Evolutionary conservation across 2,888 invertebrate genomes (phyloP).

Genomic region (Crocallis elinguaria): DNA sequence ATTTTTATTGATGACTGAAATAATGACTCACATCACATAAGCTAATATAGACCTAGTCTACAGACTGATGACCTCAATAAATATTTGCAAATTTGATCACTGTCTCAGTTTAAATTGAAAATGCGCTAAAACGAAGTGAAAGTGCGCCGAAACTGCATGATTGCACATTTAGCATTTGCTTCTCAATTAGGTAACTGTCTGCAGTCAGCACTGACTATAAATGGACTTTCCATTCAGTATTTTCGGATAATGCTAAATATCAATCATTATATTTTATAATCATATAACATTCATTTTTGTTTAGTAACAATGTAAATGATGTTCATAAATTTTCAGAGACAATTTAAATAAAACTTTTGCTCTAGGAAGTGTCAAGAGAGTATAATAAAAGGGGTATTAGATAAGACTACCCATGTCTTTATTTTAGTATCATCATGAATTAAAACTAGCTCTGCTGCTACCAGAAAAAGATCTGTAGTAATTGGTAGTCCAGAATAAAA

Average conservation of each 20-base stretch:
- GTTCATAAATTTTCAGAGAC: too few relatives aligned
- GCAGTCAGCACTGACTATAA: not conserved
- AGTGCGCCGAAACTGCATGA: conserved; percentile 18
- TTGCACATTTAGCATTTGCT: conserved; percentile 11
- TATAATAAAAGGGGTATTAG: too few relatives aligned
- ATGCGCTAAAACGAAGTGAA: conserved; percentile 10
- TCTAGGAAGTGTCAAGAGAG: too few relatives aligned
- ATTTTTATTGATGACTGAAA: conserved; percentile 1
- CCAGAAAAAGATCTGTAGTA: too few relatives aligned
- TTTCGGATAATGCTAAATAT: not conserved
- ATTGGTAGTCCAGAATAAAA: too few relatives aligned
- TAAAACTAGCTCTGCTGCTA: too few relatives aligned
- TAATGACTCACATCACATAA: conserved; percentile 4
- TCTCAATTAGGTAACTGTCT: conserved; percentile 15
- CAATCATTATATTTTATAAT: not conserved
- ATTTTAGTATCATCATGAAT: too few relatives aligned
- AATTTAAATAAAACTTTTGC: too few relatives aligned
- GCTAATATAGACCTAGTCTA: not conserved
- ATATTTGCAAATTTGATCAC: not conserved
- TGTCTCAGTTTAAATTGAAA: not conserved
- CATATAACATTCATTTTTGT: too few relatives aligned
- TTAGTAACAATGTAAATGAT: too few relatives aligned
- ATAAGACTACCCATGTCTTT: too few relatives aligned
- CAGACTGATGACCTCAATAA: not conserved
- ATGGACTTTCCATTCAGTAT: conserved; percentile 7